phyloP scores from a whole-genome alignment of 2,113 vertebrate genomes.

The Myrmecobius fasciatus region DNA sequence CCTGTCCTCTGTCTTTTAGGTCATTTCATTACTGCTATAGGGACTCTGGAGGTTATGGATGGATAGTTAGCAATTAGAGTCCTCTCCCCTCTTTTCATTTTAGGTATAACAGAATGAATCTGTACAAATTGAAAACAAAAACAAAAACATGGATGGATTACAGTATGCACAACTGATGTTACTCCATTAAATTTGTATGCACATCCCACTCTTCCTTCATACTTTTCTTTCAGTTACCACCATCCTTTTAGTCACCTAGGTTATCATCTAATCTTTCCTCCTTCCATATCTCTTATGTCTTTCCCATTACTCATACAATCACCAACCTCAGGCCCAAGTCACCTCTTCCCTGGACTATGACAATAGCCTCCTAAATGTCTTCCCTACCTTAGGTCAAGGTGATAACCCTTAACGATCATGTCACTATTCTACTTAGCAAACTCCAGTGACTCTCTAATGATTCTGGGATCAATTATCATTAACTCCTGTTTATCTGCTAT shows the following conservation, averaged over 20 bases:
- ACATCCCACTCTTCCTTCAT: neutral
- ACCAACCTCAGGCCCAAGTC: neutral
- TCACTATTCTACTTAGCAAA: neutral
- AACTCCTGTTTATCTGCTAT: neutral
- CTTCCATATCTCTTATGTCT: neutral
- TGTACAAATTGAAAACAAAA: neutral
- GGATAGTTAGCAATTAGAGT: no score
- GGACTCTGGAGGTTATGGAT: neutral
- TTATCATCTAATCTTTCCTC: neutral
- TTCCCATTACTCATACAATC: neutral
- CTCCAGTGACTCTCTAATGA: neutral
- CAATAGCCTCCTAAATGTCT: neutral
- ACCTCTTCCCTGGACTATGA: neutral
- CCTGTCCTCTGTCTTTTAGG: neutral
- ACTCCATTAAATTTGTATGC: neutral
- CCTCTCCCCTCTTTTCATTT: neutral
- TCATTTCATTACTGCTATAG: neutral
- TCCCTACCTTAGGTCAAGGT: neutral
- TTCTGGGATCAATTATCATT: neutral
- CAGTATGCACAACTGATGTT: neutral
- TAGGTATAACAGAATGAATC: neutral
- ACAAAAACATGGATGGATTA: neutral
- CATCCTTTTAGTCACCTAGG: neutral
- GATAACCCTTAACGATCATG: neutral
- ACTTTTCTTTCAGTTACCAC: neutral